Evolutionary conservation across 2,113 vertebrate species (phyloP).

Genomic region (Hemiprocne comata): DNA sequence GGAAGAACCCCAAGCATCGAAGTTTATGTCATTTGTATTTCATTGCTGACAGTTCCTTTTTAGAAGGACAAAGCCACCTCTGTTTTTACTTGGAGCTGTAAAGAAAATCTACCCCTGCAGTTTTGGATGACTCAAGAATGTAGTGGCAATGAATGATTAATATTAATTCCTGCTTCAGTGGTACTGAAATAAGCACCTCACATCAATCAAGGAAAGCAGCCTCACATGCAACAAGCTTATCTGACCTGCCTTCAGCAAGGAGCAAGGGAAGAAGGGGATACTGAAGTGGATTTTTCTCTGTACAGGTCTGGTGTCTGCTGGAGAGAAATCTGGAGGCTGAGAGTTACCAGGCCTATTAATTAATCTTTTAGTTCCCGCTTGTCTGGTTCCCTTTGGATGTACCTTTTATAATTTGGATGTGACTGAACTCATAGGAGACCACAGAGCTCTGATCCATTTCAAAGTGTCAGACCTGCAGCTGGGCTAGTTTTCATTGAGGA

Average conservation of each 20-base stretch:
- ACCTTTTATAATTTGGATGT: background rate
- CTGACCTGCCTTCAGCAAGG: background rate
- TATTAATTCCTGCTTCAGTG: background rate
- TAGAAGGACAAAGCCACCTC: background rate
- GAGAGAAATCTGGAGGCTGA: background rate
- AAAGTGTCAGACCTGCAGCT: background rate
- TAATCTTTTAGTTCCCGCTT: background rate
- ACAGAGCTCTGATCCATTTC: background rate
- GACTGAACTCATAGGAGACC: background rate
- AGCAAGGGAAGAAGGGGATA: background rate
- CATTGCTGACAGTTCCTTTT: background rate
- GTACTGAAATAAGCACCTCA: background rate
- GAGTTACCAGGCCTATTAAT: background rate
- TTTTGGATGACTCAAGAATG: background rate
- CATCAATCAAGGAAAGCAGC: background rate
- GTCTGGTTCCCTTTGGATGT: background rate
- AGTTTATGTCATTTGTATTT: background rate
- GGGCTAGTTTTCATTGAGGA: background rate
- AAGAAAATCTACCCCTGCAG: background rate
- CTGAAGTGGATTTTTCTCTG: background rate
- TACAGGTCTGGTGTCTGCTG: background rate
- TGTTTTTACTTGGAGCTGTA: background rate
- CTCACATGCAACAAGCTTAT: background rate
- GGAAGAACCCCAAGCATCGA: background rate
- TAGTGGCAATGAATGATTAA: background rate